Conservation (phyloP, 92 coral and sea anemone genomes). For the Epizoanthus illoricatus region DNA sequence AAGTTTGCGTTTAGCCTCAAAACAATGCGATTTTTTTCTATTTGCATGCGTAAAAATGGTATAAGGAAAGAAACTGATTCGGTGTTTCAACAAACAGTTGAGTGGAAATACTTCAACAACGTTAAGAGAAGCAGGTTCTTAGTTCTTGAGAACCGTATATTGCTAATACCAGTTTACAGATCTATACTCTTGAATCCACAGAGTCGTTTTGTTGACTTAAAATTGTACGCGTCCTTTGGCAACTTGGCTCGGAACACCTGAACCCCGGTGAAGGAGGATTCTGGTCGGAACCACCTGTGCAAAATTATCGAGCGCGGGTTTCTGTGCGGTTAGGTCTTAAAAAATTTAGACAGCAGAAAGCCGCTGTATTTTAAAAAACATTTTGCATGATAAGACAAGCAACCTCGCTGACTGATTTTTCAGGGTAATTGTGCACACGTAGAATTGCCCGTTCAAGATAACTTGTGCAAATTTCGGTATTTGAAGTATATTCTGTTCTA, state of each 20-base stretch:
- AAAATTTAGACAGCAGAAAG: constrained; percentile 15
- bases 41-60: constrained; percentile 13
- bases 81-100: no score
- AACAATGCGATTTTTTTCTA: constrained; percentile 26
- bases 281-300: constrained; percentile 14
- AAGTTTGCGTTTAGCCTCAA: constrained; percentile 39
- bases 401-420: constrained; percentile 4
- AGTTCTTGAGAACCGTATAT: no score
- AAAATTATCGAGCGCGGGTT: constrained; percentile 23
- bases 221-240: no score
- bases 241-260: not conserved
- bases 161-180: no score
- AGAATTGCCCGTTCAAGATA: not conserved
- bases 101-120: no score
- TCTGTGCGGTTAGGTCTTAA: constrained; percentile 13
- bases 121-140: no score
- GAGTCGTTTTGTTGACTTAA: no score
- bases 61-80: not conserved
- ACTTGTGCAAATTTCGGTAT: constrained; percentile 6
- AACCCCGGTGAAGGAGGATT: not conserved
- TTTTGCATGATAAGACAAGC: not conserved
- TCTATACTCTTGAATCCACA: no score
- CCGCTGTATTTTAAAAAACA: constrained; percentile 11
- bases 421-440: not conserved
- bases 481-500: constrained; percentile 15